phyloP scores from a whole-genome alignment of 2,888 invertebrate genomes.

The Ectemnius cavifrons region DNA sequence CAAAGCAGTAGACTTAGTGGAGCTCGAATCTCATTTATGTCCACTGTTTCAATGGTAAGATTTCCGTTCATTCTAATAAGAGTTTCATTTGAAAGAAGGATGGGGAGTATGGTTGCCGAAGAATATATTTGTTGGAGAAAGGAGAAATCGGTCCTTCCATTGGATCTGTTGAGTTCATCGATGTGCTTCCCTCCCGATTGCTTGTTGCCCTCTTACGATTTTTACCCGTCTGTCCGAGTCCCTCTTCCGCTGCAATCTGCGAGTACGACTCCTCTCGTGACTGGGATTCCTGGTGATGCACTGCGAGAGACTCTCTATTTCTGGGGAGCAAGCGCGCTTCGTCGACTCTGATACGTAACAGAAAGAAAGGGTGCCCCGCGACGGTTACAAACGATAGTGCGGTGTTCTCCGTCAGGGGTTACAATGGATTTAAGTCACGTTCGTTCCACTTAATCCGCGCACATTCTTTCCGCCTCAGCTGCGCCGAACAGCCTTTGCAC shows the following conservation, averaged over 20 bases:
- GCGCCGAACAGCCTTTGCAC: no score
- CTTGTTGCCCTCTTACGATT: conserved; percentile 2
- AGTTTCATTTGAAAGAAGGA: no score
- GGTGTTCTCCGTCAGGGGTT: conserved; percentile 52
- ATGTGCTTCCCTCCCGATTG: background rate
- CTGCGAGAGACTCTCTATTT: conserved; percentile 24
- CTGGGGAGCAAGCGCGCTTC: background rate
- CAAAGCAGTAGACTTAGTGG: no score
- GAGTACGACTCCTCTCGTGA: background rate
- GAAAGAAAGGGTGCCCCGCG: conserved; percentile 21
- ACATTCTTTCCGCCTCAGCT: conserved; percentile 48
- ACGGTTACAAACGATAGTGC: conserved; percentile 61
- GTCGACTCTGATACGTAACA: conserved; percentile 17
- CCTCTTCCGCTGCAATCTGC: background rate
- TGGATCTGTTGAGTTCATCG: background rate
- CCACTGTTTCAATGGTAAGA: no score
- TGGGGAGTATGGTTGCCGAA: background rate
- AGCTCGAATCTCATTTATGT: no score
- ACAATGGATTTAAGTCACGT: conserved; percentile 64
- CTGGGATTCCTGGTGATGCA: background rate
- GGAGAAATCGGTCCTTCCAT: background rate
- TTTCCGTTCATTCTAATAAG: no score
- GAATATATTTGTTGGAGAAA: background rate
- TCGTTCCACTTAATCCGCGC: conserved; percentile 57
- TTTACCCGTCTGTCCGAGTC: conserved; percentile 1